A percentile compares a stretch with the other conserved stretches of the same genome.
Evolutionary conservation across 2,797 vertebrate species (phyloP).

Genomic region (Allenopithecus nigroviridis): DNA sequence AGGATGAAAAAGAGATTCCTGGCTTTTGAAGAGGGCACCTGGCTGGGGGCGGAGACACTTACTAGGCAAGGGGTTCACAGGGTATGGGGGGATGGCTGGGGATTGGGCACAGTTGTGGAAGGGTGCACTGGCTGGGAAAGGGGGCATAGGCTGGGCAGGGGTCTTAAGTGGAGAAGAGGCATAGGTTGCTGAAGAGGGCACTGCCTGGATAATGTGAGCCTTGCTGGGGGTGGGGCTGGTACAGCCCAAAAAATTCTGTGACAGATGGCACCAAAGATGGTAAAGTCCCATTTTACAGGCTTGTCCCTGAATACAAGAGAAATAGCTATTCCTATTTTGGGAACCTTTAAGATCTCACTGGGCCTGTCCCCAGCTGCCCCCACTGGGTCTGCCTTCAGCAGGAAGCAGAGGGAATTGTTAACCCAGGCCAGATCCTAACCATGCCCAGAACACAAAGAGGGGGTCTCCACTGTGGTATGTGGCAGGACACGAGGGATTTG

Average conservation of each 20-base stretch:
- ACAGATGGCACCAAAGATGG: not conserved
- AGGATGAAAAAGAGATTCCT: not conserved
- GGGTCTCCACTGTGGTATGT: not conserved
- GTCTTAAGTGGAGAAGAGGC: not conserved
- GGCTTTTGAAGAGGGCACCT: not conserved
- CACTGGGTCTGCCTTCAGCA: not conserved
- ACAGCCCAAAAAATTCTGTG: not conserved
- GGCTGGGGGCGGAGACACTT: not conserved
- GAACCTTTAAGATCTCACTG: not conserved
- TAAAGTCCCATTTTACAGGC: conserved; percentile 15
- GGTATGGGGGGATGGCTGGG: not conserved
- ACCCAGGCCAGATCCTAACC: not conserved
- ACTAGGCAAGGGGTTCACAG: not conserved
- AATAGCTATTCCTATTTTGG: not conserved
- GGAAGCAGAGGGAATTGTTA: not conserved
- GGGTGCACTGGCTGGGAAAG: not conserved
- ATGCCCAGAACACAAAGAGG: not conserved
- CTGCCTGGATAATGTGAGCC: not conserved
- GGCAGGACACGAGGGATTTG: not conserved
- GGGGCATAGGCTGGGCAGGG: not conserved
- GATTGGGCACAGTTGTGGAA: not conserved
- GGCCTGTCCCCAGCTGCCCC: not conserved
- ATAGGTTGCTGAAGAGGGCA: not conserved
- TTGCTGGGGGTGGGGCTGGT: not conserved
- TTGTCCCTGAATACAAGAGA: conserved; percentile 4